Evolutionary conservation across 2,797 vertebrate species (phyloP).

Genomic region (Girardinus metallicus): DNA sequence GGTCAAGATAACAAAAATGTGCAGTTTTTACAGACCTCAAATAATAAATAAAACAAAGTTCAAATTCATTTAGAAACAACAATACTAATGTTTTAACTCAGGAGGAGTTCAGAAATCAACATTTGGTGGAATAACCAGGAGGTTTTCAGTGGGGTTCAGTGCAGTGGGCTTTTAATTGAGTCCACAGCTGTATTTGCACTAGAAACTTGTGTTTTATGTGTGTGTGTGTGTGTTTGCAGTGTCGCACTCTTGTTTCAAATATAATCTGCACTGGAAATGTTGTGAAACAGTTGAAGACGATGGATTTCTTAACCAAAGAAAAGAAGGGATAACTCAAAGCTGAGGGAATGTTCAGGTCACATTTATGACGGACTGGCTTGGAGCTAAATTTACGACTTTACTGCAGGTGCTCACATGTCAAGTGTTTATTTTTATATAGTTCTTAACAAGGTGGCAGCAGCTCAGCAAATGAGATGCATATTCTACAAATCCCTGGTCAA

Average conservation of each 20-base stretch:
- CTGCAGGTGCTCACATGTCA: background rate
- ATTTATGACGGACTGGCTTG: background rate
- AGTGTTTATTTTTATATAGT: background rate
- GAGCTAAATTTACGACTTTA: background rate
- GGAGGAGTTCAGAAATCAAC: no score
- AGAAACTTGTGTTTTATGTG: no score
- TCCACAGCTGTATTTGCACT: no score
- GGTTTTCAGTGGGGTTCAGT: no score
- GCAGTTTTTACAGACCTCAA: no score
- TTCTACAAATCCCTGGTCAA: background rate
- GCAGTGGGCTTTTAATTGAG: no score
- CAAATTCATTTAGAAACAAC: no score
- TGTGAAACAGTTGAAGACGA: background rate
- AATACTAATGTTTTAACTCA: no score
- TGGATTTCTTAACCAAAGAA: background rate
- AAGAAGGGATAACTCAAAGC: background rate
- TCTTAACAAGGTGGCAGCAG: background rate
- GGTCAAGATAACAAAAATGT: no score
- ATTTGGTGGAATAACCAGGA: no score
- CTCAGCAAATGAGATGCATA: background rate
- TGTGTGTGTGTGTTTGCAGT: no score
- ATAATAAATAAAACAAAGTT: no score
- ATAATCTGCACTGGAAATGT: background rate
- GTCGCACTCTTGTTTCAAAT: background rate
- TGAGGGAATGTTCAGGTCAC: background rate